Evolutionary conservation across 2,797 vertebrate species (phyloP), one percentile per base, ranked within the genome.

Genomic region (Chiloscyllium punctatum): DNA sequence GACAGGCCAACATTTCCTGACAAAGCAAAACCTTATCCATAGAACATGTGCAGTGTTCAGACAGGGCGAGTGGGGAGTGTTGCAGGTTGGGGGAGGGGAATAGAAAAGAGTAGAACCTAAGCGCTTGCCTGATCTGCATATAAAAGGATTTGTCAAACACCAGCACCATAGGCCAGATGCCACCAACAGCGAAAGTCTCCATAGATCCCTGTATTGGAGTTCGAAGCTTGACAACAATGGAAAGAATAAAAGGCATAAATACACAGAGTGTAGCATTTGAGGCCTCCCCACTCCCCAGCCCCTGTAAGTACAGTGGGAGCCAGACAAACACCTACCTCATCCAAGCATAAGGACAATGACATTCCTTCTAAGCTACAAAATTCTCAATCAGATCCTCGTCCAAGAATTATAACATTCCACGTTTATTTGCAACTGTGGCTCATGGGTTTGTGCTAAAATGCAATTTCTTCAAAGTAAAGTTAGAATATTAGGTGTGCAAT

Each of bases 101-200:
- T 37, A 23, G 66, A 23, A 48, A 48, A 94, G 69, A 48, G 42
- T n/a, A 71, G 68, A 94, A 30, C 68, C 94, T 48, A 71, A 72
- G 91, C n/a, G 37, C 66, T 94, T 69, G 27, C 94, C 94, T 74
- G 23, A 72, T 94, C 94, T 94, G 51, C 68, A 72, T 72, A 94
- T 94, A 72, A 72, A 94, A 94, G 94, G 42, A 51, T 48, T 94
- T 27, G 53, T 42, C 94, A 94, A 94, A 72, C 94, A 72, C 94
- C 69, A 94, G 68, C 42, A 33, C 94, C 94, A 72, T 72, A 94
- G 68, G 66, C 23, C 94, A 94, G 69, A 94, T 94, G 68, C 42
- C 94, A 94, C 94, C 94, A 74, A 72, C 69, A 74, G 69, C 5
- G 94, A 94, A 48, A 42, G 69, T 94, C 94, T 72, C 94, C 69